Conservation (phyloP, 2,888 invertebrate species). For the Rosalia funebris region DNA sequence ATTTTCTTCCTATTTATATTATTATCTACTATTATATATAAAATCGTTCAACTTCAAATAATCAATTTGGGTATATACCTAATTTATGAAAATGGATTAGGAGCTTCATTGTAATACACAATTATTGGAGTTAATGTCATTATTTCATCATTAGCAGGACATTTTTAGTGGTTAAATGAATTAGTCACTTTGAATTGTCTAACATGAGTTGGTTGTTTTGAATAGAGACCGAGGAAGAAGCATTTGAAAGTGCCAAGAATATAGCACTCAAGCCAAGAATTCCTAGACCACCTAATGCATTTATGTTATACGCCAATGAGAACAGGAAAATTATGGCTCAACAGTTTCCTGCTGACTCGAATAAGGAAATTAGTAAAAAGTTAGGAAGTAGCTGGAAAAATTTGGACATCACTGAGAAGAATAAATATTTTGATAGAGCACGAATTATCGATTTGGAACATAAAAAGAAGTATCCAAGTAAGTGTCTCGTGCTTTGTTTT, state of each 20-base stretch:
- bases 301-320: constrained; percentile 73
- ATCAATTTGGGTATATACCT: no score
- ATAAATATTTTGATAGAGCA: constrained; percentile 68
- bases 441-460: constrained; percentile 69
- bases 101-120: no score
- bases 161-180: no score
- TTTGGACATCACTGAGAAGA: constrained; percentile 66
- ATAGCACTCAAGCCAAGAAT: constrained; percentile 60
- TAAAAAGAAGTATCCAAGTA: constrained; percentile 72
- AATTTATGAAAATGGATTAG: no score
- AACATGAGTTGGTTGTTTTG: no score
- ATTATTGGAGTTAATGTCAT: no score
- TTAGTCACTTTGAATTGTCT: no score
- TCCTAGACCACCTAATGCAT: constrained; percentile 72
- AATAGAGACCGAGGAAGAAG: constrained; percentile 26
- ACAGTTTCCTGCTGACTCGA: constrained; percentile 69
- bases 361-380: constrained; percentile 71
- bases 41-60: no score
- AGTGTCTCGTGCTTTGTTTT: no score
- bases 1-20: no score
- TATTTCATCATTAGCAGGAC: no score
- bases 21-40: no score
- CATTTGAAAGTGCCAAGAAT: constrained; percentile 24
- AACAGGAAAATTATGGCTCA: constrained; percentile 69
- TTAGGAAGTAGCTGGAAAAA: constrained; percentile 70